These are phyloP conservation scores for Troides oblongomaculatus DNA, from an alignment of 2,888 invertebrate genomes.

Conservation along the genomic window DNA sequence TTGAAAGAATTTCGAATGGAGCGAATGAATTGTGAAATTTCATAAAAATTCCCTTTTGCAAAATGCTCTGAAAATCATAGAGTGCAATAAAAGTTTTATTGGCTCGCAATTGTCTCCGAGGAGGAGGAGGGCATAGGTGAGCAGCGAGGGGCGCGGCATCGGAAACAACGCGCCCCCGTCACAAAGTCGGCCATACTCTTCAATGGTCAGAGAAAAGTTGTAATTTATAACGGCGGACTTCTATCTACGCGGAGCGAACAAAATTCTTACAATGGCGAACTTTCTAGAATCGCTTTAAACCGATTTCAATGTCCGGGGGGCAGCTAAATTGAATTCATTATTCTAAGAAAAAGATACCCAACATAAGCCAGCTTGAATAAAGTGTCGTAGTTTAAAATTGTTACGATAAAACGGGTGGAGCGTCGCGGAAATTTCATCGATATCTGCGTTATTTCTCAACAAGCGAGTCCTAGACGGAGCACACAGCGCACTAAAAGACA, in stretches of 20 bases:
- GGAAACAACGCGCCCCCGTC: constrained; percentile 36
- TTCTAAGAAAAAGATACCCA: constrained; percentile 37
- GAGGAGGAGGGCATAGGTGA: constrained; percentile 45
- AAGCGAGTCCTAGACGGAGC: constrained; percentile 32
- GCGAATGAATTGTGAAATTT: constrained; percentile 67
- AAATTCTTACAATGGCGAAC: constrained; percentile 32
- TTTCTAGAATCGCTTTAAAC: constrained; percentile 39
- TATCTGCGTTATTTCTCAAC: constrained; percentile 49
- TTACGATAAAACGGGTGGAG: constrained; percentile 43
- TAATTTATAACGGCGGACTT: constrained; percentile 59
- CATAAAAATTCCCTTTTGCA: constrained; percentile 65
- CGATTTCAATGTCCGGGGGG: constrained; percentile 24
- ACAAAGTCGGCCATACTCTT: constrained; percentile 35
- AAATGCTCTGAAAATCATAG: constrained; percentile 74
- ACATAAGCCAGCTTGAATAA: constrained; percentile 44
- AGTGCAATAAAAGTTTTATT: constrained; percentile 73
- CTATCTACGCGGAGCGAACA: constrained; percentile 10
- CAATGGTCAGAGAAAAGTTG: constrained; percentile 44
- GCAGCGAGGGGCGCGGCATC: constrained; percentile 36
- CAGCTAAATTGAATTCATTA: constrained; percentile 40
- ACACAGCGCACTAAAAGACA: constrained; percentile 45
- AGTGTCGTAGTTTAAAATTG: constrained; percentile 46
- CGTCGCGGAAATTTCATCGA: constrained; percentile 47
- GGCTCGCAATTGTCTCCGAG: constrained; percentile 63
- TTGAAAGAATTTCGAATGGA: constrained; percentile 45